These are phyloP conservation scores for Dryomyza anilis DNA, from an alignment of 2,888 invertebrate genomes.

Conservation along the genomic window DNA sequence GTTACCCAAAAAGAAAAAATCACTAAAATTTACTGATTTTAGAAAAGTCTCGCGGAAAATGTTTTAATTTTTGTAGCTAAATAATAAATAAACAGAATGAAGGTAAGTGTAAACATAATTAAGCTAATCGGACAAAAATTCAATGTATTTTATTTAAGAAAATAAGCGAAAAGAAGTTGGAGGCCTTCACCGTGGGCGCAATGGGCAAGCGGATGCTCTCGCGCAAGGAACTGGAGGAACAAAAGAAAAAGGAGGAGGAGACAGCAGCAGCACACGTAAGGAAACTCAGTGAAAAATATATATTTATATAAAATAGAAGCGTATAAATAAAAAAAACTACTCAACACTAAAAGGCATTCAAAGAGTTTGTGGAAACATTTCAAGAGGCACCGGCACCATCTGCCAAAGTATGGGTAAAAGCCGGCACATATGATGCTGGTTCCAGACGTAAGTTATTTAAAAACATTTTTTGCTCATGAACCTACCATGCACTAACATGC, in stretches of 20 bases:
- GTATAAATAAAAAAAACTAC: no score
- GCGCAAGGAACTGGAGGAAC: conserved; percentile 85
- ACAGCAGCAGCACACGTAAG: conserved; percentile 88
- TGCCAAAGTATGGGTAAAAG: conserved; percentile 96
- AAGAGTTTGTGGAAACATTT: conserved; percentile 97
- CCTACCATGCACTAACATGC: background rate
- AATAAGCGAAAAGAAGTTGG: conserved; percentile 74
- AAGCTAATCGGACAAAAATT: background rate
- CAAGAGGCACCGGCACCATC: conserved; percentile 82
- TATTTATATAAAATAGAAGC: background rate
- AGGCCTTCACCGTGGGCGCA: conserved; percentile 76
- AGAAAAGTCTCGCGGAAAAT: no score
- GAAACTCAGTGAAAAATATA: conserved; percentile 30
- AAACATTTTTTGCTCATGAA: no score
- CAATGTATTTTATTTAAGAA: conserved; percentile 54
- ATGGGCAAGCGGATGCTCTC: conserved; percentile 75
- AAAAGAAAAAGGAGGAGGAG: conserved; percentile 85
- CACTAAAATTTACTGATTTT: no score
- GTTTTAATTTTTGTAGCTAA: no score
- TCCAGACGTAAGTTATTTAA: conserved; percentile 86
- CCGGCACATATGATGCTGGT: conserved; percentile 95
- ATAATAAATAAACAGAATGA: conserved; percentile 18
- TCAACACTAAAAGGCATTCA: conserved; percentile 74
- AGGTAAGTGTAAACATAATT: conserved; percentile 14
- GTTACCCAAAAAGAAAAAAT: no score